Evolutionary conservation across 2,888 invertebrate genomes (phyloP).

Genomic region (Dorcus hopei): DNA sequence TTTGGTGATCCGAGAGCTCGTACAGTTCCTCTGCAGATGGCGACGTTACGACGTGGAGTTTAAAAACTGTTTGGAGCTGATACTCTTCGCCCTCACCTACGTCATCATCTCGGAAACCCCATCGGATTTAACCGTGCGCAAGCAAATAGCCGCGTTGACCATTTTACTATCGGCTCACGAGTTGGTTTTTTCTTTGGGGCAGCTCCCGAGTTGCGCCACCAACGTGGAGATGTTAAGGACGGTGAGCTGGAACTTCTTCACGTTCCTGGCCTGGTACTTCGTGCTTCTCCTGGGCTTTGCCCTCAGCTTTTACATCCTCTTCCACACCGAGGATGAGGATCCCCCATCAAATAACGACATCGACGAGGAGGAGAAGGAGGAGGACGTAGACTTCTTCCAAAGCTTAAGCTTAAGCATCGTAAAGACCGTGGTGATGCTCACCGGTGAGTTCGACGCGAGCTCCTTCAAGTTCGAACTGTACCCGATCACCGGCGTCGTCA

Average conservation of each 20-base stretch:
- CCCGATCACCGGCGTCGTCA: slow-evolving; percentile 67
- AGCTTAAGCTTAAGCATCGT: slow-evolving; percentile 50
- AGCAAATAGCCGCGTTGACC: slow-evolving; percentile 68
- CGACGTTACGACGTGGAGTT: slow-evolving; percentile 60
- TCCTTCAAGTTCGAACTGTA: slow-evolving; percentile 69
- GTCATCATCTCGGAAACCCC: slow-evolving; percentile 57
- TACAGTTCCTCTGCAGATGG: slow-evolving; percentile 27
- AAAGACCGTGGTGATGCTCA: slow-evolving; percentile 82
- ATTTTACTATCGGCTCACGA: slow-evolving; percentile 75
- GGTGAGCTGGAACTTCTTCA: slow-evolving; percentile 76
- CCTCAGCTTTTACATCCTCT: slow-evolving; percentile 77
- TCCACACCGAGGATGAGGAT: slow-evolving; percentile 45
- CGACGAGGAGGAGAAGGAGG: no score
- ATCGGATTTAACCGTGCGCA: slow-evolving; percentile 52
- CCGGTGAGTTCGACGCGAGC: slow-evolving; percentile 80
- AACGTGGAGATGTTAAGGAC: slow-evolving; percentile 80
- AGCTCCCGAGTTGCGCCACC: slow-evolving; percentile 74
- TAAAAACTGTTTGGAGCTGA: slow-evolving; percentile 74
- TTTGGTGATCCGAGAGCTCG: not conserved
- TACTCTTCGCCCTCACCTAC: slow-evolving; percentile 62
- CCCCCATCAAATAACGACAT: no score
- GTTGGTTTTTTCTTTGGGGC: slow-evolving; percentile 72
- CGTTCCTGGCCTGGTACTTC: slow-evolving; percentile 75
- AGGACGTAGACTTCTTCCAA: no score
- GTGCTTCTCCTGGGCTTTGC: slow-evolving; percentile 79